Percentiles rank a stretch among this genome's conserved stretches.
Evolutionary conservation across 2,797 vertebrate species (phyloP).

Genomic region (Avahi laniger): DNA sequence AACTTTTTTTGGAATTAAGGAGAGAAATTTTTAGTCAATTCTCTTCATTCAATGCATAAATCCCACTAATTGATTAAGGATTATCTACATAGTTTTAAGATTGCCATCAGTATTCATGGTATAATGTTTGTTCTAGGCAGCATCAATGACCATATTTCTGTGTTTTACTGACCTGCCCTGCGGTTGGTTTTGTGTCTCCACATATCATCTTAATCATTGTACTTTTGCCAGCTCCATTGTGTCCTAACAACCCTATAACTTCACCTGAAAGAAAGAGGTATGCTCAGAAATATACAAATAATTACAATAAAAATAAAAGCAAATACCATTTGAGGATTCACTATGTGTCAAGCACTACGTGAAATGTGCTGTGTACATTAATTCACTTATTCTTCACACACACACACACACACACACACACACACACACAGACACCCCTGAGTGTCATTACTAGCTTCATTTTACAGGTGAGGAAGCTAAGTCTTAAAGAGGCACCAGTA

Average conservation of each 20-base stretch:
- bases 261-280: slow-evolving; percentile 87
- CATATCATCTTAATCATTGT: slow-evolving; percentile 92
- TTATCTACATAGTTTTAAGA: not conserved
- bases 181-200: slow-evolving; percentile 88
- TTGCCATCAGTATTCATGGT: not conserved
- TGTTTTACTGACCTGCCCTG: slow-evolving; percentile 90
- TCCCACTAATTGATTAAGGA: not conserved
- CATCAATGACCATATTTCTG: rapidly evolving
- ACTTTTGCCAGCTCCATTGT: slow-evolving; percentile 95
- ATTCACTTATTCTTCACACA: not conserved
- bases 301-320: not conserved
- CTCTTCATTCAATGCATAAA: not conserved
- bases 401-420: not conserved
- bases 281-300: not conserved
- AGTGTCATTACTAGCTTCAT: not conserved
- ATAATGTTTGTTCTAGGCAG: rapidly evolving
- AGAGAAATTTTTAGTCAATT: not conserved
- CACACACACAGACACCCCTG: not conserved
- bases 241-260: slow-evolving; percentile 93
- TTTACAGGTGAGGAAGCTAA: not conserved
- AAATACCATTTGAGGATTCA: not conserved
- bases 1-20: not conserved
- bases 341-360: too few relatives aligned
- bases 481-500: not conserved
- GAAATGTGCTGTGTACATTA: not conserved